Conservation (phyloP, 2,113 vertebrate species). For the Hippolais icterina region DNA sequence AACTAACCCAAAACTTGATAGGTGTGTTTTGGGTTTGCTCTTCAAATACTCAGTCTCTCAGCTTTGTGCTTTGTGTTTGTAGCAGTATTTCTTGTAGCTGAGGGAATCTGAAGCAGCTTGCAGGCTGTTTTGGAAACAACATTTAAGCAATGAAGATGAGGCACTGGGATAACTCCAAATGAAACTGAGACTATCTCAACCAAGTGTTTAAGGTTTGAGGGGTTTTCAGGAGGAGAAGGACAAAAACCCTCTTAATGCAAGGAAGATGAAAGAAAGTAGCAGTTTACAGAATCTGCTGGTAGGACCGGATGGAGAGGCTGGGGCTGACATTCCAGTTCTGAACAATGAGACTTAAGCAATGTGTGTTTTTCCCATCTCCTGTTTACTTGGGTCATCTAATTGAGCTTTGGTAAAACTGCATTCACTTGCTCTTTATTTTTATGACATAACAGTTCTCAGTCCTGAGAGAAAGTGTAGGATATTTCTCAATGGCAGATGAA, state of each 20-base stretch:
- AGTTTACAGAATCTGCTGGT: not conserved
- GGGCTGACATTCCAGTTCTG: not conserved
- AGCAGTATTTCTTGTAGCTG: not conserved
- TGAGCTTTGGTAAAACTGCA: not conserved
- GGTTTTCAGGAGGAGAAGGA: not conserved
- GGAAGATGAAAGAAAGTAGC: not conserved
- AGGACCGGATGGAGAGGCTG: not conserved
- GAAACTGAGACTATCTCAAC: not conserved
- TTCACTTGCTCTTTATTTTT: not conserved
- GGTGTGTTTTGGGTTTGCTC: not conserved
- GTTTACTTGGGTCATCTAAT: not conserved
- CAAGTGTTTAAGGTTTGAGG: not conserved
- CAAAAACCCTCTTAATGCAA: not conserved
- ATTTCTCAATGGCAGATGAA: not conserved
- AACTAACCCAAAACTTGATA: not conserved
- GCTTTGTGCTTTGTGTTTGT: not conserved
- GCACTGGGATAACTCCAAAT: conserved; percentile 1
- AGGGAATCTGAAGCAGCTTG: conserved; percentile 7
- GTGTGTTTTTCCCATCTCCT: not conserved
- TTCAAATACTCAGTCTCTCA: not conserved
- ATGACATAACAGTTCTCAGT: not conserved
- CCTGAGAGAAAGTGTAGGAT: not conserved
- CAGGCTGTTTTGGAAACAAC: conserved; percentile 37
- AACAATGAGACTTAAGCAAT: not conserved
- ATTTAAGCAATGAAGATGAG: not conserved